A percentile compares a stretch with the other conserved stretches of the same genome.
Evolutionary conservation across 2,888 invertebrate genomes (phyloP).

Genomic region (Dryocosmus kuriphilus): DNA sequence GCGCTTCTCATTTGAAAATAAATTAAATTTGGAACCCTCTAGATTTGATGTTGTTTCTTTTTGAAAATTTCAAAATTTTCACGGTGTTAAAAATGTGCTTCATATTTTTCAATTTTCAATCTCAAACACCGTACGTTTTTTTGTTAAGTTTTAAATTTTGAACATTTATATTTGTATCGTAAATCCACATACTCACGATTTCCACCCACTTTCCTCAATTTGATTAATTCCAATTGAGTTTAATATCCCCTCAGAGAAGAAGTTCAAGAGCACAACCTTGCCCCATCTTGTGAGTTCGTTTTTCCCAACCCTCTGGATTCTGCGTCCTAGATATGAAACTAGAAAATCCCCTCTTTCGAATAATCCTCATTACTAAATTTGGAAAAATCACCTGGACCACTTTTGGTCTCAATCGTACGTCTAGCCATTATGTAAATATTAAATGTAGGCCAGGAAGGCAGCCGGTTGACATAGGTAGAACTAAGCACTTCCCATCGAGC

Average conservation of each 20-base stretch:
- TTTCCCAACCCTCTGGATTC: neutral
- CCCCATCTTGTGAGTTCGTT: slow-evolving; percentile 11
- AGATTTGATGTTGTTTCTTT: too few species aligned
- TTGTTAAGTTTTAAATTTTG: too few species aligned
- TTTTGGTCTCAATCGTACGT: neutral
- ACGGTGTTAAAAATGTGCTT: too few species aligned
- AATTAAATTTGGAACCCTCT: too few species aligned
- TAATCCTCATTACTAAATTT: slow-evolving; percentile 14
- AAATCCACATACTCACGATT: neutral
- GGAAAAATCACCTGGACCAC: neutral
- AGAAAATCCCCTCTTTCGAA: neutral
- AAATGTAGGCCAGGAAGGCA: slow-evolving; percentile 75
- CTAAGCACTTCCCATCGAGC: slow-evolving; percentile 73
- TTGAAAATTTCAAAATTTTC: too few species aligned
- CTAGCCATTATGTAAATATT: slow-evolving; percentile 61
- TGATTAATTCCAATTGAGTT: neutral
- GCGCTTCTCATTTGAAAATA: too few species aligned
- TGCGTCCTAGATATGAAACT: neutral
- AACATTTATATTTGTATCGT: neutral
- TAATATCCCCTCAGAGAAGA: slow-evolving; percentile 6
- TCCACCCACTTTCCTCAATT: neutral
- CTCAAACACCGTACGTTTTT: too few species aligned
- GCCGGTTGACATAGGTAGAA: slow-evolving; percentile 66
- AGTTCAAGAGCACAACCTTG: slow-evolving; percentile 25
- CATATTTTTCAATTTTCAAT: too few species aligned